phyloP scores from a whole-genome alignment of 2,797 vertebrate genomes.

The Lagorchestes hirsutus region DNA sequence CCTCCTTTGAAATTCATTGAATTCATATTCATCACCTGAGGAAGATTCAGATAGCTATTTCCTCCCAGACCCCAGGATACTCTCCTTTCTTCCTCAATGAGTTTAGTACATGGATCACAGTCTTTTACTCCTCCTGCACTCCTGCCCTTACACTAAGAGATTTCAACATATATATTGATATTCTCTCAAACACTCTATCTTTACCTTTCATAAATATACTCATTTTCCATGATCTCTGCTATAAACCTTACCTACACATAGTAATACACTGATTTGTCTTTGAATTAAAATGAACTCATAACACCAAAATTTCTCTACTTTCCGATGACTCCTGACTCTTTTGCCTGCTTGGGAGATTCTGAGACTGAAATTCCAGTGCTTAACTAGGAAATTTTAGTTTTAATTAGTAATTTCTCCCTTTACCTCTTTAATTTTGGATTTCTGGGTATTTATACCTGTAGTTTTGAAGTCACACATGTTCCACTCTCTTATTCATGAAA shows the following conservation, averaged over 20 bases:
- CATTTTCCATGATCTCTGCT: not conserved
- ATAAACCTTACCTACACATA: not conserved
- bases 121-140: not conserved
- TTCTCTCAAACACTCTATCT: not conserved
- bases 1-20: not conserved
- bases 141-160: not conserved
- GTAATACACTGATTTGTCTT: not conserved
- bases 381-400: not conserved
- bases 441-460: not conserved
- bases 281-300: not conserved
- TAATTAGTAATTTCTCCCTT: not conserved
- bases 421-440: not conserved
- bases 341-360: not conserved
- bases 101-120: not conserved
- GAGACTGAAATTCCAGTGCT: not conserved
- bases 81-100: not conserved
- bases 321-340: not conserved
- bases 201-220: not conserved
- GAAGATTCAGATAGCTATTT: not conserved
- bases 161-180: not conserved
- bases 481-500: not conserved
- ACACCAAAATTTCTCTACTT: not conserved
- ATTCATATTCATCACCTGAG: not conserved
- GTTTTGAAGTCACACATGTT: not conserved
- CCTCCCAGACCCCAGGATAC: not conserved